Evolutionary conservation across 2,797 vertebrate species (phyloP).

Genomic region (Hylomyscus alleni): DNA sequence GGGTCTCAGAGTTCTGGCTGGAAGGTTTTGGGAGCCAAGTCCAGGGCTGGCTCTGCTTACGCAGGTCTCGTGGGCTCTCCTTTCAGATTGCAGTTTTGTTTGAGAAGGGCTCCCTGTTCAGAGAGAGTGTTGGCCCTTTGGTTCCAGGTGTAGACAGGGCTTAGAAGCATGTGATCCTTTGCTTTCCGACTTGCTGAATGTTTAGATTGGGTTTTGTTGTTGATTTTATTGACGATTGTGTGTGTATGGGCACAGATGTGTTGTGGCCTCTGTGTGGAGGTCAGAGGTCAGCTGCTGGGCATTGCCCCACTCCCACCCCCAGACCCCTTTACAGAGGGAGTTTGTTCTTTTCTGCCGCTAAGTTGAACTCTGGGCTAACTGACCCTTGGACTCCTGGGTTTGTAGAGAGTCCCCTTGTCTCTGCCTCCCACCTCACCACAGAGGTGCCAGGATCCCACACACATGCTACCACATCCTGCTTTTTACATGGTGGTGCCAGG

Average conservation of each 20-base stretch:
- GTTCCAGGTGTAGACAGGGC: background rate
- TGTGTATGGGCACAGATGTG: background rate
- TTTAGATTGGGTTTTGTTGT: background rate
- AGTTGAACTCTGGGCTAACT: background rate
- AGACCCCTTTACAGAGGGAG: background rate
- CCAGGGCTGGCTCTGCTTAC: background rate
- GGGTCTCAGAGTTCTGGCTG: background rate
- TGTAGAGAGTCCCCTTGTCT: background rate
- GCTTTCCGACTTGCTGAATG: background rate
- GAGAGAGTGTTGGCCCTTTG: background rate
- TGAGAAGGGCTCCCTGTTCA: background rate
- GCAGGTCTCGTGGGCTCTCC: background rate
- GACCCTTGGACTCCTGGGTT: background rate
- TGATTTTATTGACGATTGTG: background rate
- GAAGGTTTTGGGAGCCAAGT: background rate
- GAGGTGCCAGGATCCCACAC: background rate
- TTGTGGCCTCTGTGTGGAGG: background rate
- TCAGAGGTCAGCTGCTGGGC: background rate
- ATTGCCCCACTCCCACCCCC: background rate
- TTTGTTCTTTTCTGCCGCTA: background rate
- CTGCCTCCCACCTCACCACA: background rate
- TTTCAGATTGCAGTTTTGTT: background rate
- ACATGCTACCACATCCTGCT: too few species aligned
- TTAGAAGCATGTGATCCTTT: background rate
- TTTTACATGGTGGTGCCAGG: background rate